Conservation (phyloP, 2,113 vertebrate species). For the Dipodomys spectabilis region DNA sequence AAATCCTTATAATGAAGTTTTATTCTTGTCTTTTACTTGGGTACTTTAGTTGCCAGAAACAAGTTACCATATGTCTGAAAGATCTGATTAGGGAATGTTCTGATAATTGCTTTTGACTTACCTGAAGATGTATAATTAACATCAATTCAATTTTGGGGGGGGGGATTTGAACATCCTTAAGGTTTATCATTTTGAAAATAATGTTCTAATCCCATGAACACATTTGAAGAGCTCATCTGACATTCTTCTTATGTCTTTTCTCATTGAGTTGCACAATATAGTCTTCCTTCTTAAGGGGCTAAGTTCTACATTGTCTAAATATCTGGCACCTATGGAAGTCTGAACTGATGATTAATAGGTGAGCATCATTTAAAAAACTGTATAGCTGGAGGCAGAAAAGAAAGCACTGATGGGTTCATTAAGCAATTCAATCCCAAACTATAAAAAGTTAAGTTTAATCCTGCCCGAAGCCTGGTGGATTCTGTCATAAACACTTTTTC, state of each 20-base stretch:
- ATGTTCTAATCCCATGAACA: not conserved
- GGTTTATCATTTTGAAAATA: constrained; percentile 17
- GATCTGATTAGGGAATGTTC: constrained; percentile 1
- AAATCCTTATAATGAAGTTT: constrained; percentile 49
- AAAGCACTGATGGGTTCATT: constrained; percentile 75
- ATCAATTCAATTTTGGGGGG: constrained; percentile 28
- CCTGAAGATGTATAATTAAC: constrained; percentile 45
- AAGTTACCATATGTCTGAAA: constrained; percentile 11
- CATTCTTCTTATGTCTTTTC: constrained; percentile 30
- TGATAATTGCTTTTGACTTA: constrained; percentile 62
- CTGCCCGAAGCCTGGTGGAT: constrained; percentile 71
- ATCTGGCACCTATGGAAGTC: constrained; percentile 46
- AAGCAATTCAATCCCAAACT: constrained; percentile 72
- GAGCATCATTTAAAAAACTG: constrained; percentile 54
- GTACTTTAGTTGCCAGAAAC: constrained; percentile 29
- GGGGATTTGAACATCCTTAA: constrained; percentile 30
- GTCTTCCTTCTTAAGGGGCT: not conserved
- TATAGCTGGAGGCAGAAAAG: constrained; percentile 72
- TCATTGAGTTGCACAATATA: not conserved
- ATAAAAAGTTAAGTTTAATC: constrained; percentile 67
- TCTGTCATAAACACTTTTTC: constrained; percentile 75
- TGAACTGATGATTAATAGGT: constrained; percentile 70
- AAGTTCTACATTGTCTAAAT: constrained; percentile 13
- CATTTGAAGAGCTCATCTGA: constrained; percentile 4
- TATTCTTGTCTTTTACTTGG: not conserved